Evolutionary conservation across 2,113 vertebrate species (phyloP), one percentile per base, ranked within the genome.

Genomic region (Orcinus orca): DNA sequence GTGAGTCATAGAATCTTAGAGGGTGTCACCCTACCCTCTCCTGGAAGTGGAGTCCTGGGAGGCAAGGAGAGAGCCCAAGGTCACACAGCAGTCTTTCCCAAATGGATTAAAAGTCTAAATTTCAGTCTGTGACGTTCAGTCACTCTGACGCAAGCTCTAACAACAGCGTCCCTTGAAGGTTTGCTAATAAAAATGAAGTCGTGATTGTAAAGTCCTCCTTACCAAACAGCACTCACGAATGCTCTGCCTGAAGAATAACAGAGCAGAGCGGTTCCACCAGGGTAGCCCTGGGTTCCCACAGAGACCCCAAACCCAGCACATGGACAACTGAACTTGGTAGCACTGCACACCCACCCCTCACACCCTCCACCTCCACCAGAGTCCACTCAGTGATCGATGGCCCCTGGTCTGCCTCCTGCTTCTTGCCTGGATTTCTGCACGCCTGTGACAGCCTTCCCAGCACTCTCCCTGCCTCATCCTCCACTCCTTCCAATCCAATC

Each of bases 171-270:
- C 38, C 62, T 47, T 8, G 25, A 65, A 85, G 31, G 33, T 55
- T 94, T 82, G 67, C 79, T 55, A 85, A 76, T 71, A 58, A 93
- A 80, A 80, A 67, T 44, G 13, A 60, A 53, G 18, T 53, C 3
- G 1, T 58, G 63, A 25, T 3, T n/a, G 6, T 65, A 13, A 91
- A 88, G 79, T 79, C 13, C n/a, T 70, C 50, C 1, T 63, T 74
- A 41, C 58, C 29, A 60, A 73, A 50, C 1, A 20, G 20, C 18
- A 36, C 20, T 41, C 81, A 71, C 1, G 9, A 74, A 68, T 5
- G 33, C 50, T 38, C 33, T 44, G 11, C 18, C 9, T 11, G 3
- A 55, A 55, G 55, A 38, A 20, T 20, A 31, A 5, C 1, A 63
- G 60, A 31, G 62, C 47, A 74, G 55, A 58, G 41, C 31, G 41